A percentile compares a stretch with the other conserved stretches of the same genome.
These are phyloP conservation scores for Orius insidiosus DNA, from an alignment of 1,140 invertebrate species.

Conservation along the genomic window DNA sequence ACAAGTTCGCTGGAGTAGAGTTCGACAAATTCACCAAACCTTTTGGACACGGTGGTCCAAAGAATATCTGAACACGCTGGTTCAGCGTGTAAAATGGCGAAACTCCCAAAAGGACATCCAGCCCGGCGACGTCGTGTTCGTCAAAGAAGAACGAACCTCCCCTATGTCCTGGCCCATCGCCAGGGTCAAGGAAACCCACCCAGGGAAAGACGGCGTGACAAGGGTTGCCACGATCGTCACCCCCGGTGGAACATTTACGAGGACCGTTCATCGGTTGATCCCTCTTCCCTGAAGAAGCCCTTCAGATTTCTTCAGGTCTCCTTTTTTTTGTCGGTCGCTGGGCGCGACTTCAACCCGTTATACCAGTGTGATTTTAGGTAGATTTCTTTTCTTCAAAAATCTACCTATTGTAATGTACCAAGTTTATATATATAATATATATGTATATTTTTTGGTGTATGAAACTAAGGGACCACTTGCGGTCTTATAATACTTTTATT, in stretches of 20 bases:
- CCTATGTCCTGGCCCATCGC: slow-evolving; percentile 5
- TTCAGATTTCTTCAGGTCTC: too few relatives aligned
- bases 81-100: slow-evolving; percentile 15
- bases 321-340: too few relatives aligned
- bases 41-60: slow-evolving; percentile 22
- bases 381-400: too few relatives aligned
- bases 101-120: neutral
- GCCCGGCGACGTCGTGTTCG: neutral
- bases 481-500: too few relatives aligned
- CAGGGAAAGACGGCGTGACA: slow-evolving; percentile 4
- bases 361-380: too few relatives aligned
- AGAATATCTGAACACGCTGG: slow-evolving; percentile 14
- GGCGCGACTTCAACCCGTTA: too few relatives aligned
- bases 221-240: slow-evolving; percentile 20
- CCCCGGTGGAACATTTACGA: slow-evolving; percentile 24
- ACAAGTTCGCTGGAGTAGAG: slow-evolving; percentile 16
- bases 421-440: too few relatives aligned
- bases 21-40: slow-evolving; percentile 19
- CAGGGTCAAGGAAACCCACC: neutral
- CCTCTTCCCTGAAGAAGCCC: too few relatives aligned
- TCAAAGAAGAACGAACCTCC: slow-evolving; percentile 10
- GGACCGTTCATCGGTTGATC: too few relatives aligned
- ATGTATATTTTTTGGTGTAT: too few relatives aligned
- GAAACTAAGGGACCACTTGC: too few relatives aligned
- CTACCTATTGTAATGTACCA: too few relatives aligned